Base-by-base conservation (phyloP, 92 coral and sea anemone species). In the Meandrina meandrites region DNA sequence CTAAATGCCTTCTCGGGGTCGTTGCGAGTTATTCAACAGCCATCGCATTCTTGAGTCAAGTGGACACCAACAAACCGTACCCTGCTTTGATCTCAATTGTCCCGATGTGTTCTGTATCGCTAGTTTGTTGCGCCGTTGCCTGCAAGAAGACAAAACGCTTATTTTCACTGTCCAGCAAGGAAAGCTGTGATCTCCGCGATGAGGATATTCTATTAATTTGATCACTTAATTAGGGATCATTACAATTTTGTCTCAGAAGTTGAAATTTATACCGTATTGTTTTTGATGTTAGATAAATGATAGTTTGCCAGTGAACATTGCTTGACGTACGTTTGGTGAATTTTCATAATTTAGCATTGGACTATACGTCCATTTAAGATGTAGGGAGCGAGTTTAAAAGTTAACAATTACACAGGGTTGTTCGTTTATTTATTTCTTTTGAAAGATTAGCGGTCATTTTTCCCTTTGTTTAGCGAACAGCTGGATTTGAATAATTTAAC, bases 71-170 rank as follows among this genome's bases (percentile, higher is more conserved):
- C 79, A 91, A 90, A 11, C 98, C 99, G 0, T 97, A 93, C 75
- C 99, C 99, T 0, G 99, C 99, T 0, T 79, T 97, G 35, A 93
- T 94, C 1, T 95, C 99, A 6, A 97, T 97, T 19, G 99, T 97
- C 14, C 99, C 99, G 0, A 86, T 95, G 69, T 97, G 99, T 42
- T 90, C 98, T 2, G 27, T 89, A 8, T 95, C 99, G 10, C 84
- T 97, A 31, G 87, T 97, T 31, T 16, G 94, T 16, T 97, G 99
- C 67, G 99, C 99, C 7, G 58, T 93, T 51, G 66, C 89, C n/a
- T 92, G 96, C 62, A 94, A 89, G 76, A 93, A 97, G 81, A 97
- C 99, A 0, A 89, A 87, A 79, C 88, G 98, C 62, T 88, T 97
- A 64, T 97, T 97, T 76, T 97, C 99, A 2, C 75, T 97, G 90